phyloP scores from a whole-genome alignment of 1,140 invertebrate genomes.

The Drosophila gunungcola region DNA sequence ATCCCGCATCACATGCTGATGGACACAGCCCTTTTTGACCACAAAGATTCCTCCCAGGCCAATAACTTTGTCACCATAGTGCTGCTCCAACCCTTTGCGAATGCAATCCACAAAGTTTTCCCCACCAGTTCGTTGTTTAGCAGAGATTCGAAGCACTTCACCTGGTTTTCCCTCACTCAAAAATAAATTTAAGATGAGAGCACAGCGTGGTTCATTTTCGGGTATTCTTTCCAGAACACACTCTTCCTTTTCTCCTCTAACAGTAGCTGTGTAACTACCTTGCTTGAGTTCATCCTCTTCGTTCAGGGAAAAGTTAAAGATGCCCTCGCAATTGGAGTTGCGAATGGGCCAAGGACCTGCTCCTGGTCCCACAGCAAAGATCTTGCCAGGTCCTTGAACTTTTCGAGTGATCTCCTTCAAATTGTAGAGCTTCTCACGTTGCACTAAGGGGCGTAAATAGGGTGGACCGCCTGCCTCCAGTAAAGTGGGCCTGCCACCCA shows the following conservation, averaged over 20 bases:
- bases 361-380: constrained; percentile 90
- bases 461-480: constrained; percentile 94
- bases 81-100: constrained; percentile 88
- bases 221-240: constrained; percentile 88
- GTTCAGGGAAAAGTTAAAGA: constrained; percentile 87
- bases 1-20: constrained; percentile 97
- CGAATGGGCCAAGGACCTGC: constrained; percentile 90
- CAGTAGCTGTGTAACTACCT: constrained; percentile 87
- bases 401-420: constrained; percentile 87
- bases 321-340: constrained; percentile 85
- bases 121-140: constrained; percentile 90
- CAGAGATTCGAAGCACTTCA: constrained; percentile 93
- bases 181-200: constrained; percentile 93
- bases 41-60: constrained; percentile 95
- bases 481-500: constrained; percentile 90
- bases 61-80: constrained; percentile 92
- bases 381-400: constrained; percentile 78
- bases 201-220: constrained; percentile 88
- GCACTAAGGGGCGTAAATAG: constrained; percentile 91
- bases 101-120: constrained; percentile 95
- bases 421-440: constrained; percentile 93
- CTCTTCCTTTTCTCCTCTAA: constrained; percentile 85
- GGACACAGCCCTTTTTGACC: constrained; percentile 91
- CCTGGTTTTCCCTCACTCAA: constrained; percentile 91
- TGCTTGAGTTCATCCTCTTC: constrained; percentile 86